Percentiles rank a stretch among this genome's conserved stretches.
These are phyloP conservation scores for Limnodromus scolopaceus DNA, from an alignment of 2,797 vertebrate species.

Conservation along the genomic window DNA sequence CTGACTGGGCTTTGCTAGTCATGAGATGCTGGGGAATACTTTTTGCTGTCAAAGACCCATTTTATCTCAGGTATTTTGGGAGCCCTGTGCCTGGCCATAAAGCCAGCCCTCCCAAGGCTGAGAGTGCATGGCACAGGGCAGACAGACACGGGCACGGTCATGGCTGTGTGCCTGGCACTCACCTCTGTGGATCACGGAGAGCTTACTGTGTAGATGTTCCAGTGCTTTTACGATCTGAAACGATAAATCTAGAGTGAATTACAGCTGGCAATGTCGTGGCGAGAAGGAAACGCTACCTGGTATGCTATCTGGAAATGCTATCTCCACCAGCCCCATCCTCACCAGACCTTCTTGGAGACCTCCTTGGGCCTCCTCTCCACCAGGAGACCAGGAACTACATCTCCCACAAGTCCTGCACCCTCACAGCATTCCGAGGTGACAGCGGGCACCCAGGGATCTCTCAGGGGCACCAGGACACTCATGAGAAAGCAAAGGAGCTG, in stretches of 20 bases:
- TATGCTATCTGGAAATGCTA: neutral
- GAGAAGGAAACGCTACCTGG: neutral
- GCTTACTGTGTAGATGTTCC: slow-evolving; percentile 96
- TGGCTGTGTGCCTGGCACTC: slow-evolving; percentile 37
- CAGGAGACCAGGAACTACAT: neutral
- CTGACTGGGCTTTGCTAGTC: neutral
- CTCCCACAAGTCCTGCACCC: neutral
- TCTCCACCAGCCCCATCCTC: neutral
- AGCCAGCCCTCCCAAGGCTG: neutral
- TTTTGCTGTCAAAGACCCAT: neutral
- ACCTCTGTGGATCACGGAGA: slow-evolving; percentile 97
- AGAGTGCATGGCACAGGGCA: accelerated
- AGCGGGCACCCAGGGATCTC: neutral
- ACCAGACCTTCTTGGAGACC: neutral
- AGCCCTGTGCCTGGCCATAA: neutral
- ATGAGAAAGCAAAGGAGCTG: neutral
- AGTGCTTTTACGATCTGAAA: slow-evolving; percentile 95
- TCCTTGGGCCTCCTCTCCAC: too few species aligned
- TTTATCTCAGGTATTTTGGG: neutral
- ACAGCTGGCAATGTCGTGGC: neutral
- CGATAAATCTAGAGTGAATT: slow-evolving; percentile 11
- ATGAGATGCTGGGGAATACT: neutral
- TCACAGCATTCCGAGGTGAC: neutral
- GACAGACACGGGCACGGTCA: neutral
- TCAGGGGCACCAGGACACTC: neutral